Evolutionary conservation across 2,888 invertebrate species (phyloP).

Genomic region (Heliothis peltigera): DNA sequence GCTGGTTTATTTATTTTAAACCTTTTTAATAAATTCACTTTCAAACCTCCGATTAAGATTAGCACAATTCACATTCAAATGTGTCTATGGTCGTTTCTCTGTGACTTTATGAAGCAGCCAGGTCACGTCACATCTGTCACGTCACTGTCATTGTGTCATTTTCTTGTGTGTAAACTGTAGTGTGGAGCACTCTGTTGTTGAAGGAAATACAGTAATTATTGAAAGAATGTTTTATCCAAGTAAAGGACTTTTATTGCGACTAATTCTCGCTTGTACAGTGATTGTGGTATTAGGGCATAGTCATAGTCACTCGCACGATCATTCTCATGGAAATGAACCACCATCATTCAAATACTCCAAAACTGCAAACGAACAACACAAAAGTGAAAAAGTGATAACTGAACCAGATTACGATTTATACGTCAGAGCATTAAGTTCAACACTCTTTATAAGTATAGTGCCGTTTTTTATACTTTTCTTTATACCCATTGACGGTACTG

Average conservation of each 20-base stretch:
- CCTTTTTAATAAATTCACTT: too few relatives aligned
- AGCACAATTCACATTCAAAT: too few relatives aligned
- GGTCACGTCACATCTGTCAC: not conserved
- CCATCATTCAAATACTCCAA: constrained; percentile 96
- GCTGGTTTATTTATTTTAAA: too few relatives aligned
- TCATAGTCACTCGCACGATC: constrained; percentile 80
- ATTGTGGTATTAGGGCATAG: constrained; percentile 77
- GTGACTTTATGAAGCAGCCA: not conserved
- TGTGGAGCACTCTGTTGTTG: constrained; percentile 15
- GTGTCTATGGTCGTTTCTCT: not conserved
- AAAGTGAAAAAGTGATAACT: constrained; percentile 83
- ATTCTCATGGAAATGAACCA: constrained; percentile 89
- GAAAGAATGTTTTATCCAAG: constrained; percentile 65
- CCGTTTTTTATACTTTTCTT: constrained; percentile 98
- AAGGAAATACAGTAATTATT: constrained; percentile 29
- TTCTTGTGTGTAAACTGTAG: constrained; percentile 27
- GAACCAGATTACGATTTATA: constrained; percentile 90
- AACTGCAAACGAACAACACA: constrained; percentile 88
- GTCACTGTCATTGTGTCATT: constrained; percentile 21
- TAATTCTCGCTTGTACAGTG: constrained; percentile 65
- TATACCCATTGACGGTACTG: constrained; percentile 96
- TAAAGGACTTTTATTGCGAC: constrained; percentile 62
- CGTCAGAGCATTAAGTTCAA: constrained; percentile 96
- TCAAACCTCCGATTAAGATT: too few relatives aligned
- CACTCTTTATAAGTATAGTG: constrained; percentile 97